Conservation (phyloP, 2,113 vertebrate genomes). For the Rostratula benghalensis region DNA sequence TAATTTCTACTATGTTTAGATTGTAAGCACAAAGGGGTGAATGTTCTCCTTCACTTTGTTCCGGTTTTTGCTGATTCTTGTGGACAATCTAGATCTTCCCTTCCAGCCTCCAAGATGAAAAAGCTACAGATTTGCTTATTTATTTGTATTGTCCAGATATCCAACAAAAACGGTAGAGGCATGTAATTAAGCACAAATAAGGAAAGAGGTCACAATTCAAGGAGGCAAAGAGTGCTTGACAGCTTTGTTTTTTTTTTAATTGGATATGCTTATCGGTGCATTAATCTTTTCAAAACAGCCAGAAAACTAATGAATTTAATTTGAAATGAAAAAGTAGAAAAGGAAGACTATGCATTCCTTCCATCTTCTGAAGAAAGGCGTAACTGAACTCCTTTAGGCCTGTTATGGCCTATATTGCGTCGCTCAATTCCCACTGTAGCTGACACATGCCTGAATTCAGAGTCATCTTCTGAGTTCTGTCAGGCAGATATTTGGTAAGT, state of each 20-base stretch:
- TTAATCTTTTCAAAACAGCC: background rate
- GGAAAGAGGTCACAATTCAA: background rate
- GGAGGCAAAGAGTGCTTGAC: background rate
- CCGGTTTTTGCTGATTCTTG: background rate
- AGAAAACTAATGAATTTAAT: background rate
- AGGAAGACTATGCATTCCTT: background rate
- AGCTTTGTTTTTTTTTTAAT: background rate
- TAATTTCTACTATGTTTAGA: background rate
- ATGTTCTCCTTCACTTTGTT: background rate
- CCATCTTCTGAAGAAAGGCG: background rate
- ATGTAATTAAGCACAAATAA: background rate
- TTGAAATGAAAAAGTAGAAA: background rate
- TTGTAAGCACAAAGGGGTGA: background rate
- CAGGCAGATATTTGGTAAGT: background rate
- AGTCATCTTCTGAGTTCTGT: background rate
- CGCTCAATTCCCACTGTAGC: background rate
- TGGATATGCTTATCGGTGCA: background rate
- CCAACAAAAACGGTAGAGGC: background rate
- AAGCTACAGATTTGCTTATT: background rate
- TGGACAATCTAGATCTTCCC: background rate
- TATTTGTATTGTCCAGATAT: background rate
- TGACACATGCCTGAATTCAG: slow-evolving; percentile 31
- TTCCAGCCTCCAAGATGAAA: background rate
- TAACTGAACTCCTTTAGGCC: background rate
- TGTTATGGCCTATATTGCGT: background rate